Conservation (phyloP, 2,888 invertebrate species). For the Coelinius sp. region DNA sequence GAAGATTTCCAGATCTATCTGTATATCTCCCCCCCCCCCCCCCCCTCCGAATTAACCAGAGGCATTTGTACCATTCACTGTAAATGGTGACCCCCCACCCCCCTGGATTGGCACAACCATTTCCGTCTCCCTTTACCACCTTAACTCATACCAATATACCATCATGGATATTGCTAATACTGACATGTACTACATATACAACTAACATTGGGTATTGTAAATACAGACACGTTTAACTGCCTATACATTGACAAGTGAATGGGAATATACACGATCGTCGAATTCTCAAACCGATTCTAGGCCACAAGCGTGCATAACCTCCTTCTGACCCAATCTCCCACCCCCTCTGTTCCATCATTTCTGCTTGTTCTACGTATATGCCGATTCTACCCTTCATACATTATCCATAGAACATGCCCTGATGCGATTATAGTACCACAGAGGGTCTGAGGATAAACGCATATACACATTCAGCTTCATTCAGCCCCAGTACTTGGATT, state of each 20-base stretch:
- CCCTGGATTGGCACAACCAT: slow-evolving; percentile 27
- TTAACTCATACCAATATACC: not conserved
- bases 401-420: not conserved
- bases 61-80: slow-evolving; percentile 22
- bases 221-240: slow-evolving; percentile 22
- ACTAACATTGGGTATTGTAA: slow-evolving; percentile 28
- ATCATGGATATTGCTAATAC: slow-evolving; percentile 33
- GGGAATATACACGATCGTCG: slow-evolving; percentile 25
- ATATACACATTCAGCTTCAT: not conserved
- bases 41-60: not conserved
- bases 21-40: slow-evolving; percentile 26
- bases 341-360: slow-evolving; percentile 3
- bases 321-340: not conserved
- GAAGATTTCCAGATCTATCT: slow-evolving; percentile 18
- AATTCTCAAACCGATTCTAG: slow-evolving; percentile 35
- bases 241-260: slow-evolving; percentile 35
- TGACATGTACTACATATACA: slow-evolving; percentile 5
- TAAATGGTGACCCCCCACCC: not conserved
- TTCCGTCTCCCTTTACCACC: not conserved
- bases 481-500: not conserved
- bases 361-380: slow-evolving; percentile 9
- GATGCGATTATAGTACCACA: not conserved
- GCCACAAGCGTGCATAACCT: slow-evolving; percentile 27
- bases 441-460: not conserved
- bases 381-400: slow-evolving; percentile 12